Conservation (phyloP, 2,888 invertebrate genomes). For the Fragum fragum region DNA sequence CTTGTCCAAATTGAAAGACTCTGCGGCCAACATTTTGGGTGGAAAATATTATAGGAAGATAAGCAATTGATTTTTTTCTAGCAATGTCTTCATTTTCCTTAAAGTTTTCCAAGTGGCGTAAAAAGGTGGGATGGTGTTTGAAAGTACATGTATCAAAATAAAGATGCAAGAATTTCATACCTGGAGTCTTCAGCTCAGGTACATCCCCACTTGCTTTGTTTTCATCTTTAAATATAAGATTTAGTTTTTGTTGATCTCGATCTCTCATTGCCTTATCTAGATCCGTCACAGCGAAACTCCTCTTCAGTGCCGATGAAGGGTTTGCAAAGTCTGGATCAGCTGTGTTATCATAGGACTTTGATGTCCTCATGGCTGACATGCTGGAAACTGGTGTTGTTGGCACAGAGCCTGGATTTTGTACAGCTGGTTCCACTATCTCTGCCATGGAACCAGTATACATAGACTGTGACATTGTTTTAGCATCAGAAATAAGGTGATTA, state of each 20-base stretch:
- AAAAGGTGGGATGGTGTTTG: too few relatives aligned
- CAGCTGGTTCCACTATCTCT: constrained; percentile 16
- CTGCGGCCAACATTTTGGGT: too few relatives aligned
- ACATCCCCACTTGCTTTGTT: background rate
- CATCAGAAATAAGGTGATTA: background rate
- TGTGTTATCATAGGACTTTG: constrained; percentile 45
- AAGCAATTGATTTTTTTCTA: too few relatives aligned
- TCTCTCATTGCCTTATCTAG: constrained; percentile 77
- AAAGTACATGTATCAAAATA: background rate
- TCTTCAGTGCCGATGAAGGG: constrained; percentile 60
- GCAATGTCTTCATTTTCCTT: too few relatives aligned
- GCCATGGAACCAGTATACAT: constrained; percentile 35
- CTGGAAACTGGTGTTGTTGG: constrained; percentile 48
- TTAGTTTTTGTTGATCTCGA: constrained; percentile 71
- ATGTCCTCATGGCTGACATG: constrained; percentile 26
- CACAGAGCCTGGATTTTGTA: constrained; percentile 34
- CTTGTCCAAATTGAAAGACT: too few relatives aligned
- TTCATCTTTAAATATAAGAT: constrained; percentile 60
- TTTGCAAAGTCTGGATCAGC: constrained; percentile 45
- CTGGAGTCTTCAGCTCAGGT: background rate
- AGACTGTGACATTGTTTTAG: constrained; percentile 41
- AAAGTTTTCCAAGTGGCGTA: too few relatives aligned
- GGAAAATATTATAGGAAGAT: too few relatives aligned
- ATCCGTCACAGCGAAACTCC: constrained; percentile 75
- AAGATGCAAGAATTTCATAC: background rate